A percentile compares a stretch with the other conserved stretches of the same genome.
phyloP scores from a whole-genome alignment of 2,113 vertebrate genomes.

The Sarotherodon lohbergeri region DNA sequence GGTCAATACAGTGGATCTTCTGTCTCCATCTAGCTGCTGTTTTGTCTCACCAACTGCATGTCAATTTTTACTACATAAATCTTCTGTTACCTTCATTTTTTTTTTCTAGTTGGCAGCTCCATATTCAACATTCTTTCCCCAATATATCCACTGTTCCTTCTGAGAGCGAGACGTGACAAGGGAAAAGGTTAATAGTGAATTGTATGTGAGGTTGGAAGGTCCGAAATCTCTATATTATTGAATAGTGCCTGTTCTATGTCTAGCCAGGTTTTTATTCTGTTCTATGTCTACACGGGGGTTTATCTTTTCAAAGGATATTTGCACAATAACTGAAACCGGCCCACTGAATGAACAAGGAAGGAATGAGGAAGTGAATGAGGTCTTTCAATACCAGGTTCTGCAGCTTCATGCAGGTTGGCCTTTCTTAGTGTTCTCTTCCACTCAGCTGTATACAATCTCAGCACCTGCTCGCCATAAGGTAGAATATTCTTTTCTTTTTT shows the following conservation, averaged over 20 bases:
- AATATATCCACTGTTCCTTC: background rate
- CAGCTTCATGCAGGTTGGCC: background rate
- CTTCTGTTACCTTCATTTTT: background rate
- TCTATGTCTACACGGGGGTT: background rate
- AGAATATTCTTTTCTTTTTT: rapidly evolving
- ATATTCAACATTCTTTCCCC: background rate
- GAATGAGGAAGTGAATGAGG: background rate
- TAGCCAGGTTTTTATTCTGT: too few species aligned
- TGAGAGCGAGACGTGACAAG: background rate
- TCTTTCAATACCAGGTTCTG: background rate
- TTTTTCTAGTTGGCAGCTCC: background rate
- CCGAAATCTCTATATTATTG: background rate
- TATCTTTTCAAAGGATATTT: background rate
- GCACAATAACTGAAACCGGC: background rate
- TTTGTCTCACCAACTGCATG: background rate
- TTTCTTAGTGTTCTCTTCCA: background rate
- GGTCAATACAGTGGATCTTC: background rate
- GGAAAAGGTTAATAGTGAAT: background rate
- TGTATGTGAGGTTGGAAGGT: background rate
- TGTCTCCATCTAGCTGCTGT: background rate
- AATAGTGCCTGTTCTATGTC: background rate
- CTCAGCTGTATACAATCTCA: background rate
- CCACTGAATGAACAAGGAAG: background rate
- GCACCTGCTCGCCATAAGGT: background rate
- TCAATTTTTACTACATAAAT: background rate